These are phyloP conservation scores for Dicerorhinus sumatrensis DNA, from an alignment of 2,113 vertebrate genomes.

Conservation along the genomic window DNA sequence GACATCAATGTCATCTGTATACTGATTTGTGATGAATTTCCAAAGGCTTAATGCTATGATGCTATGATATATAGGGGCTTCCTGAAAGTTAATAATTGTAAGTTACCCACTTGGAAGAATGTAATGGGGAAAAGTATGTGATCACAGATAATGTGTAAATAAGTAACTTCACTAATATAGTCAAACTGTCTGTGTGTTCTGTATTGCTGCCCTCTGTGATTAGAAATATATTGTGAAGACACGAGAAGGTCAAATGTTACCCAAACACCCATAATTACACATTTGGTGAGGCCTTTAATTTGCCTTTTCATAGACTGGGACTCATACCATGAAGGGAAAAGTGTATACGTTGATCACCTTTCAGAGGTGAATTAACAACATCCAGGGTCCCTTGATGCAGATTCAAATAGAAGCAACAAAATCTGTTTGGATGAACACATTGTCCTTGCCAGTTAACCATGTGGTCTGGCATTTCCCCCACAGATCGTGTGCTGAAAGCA, in stretches of 20 bases:
- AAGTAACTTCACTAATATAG: conserved; percentile 57
- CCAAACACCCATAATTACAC: not conserved
- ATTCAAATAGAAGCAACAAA: not conserved
- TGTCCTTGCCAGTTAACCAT: not conserved
- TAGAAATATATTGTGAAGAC: conserved; percentile 33
- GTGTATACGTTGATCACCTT: not conserved
- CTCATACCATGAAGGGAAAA: not conserved
- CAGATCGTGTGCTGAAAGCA: not conserved
- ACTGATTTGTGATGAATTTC: conserved; percentile 88
- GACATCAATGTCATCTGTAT: conserved; percentile 88
- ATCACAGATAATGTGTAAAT: conserved; percentile 75
- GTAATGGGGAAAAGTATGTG: conserved; percentile 78
- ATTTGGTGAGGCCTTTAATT: conserved; percentile 14
- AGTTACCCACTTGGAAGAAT: conserved; percentile 75
- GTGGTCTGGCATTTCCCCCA: not conserved
- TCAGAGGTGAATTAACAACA: not conserved
- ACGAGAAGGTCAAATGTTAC: conserved; percentile 33
- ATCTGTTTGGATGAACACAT: not conserved
- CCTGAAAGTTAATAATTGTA: conserved; percentile 83
- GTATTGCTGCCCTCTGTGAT: not conserved
- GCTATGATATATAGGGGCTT: conserved; percentile 82
- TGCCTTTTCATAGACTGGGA: not conserved
- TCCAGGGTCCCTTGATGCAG: not conserved
- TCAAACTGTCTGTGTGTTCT: not conserved
- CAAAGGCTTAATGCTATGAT: conserved; percentile 83